Base-by-base conservation (phyloP, 2,797 vertebrate genomes). In the Thunnus albacares region DNA sequence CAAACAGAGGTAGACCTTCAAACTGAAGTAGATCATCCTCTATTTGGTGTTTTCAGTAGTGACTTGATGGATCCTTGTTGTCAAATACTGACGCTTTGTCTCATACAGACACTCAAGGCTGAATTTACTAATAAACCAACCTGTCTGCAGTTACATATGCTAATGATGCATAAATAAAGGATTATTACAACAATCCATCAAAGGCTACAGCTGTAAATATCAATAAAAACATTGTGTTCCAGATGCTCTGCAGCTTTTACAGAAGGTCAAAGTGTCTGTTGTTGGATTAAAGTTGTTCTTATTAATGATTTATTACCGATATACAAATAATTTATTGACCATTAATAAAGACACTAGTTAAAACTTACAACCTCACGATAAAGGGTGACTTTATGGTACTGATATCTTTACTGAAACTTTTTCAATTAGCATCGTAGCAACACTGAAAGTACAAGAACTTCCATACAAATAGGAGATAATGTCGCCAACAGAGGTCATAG, bases 391-490 rank as follows among this genome's bases (percentile, higher is more conserved):
- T 24, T 24, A 24, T 24, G 24, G 24, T 24, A 24, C 24, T 1
- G 24, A 24, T 24, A 24, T 24, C 24, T 24, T 24, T 24, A 24
- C 24, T 24, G 24, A 24, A 24, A 24, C 24, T 24, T 24, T 24
- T 24, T 24, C 24, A 24, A 24, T 24, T 24, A 24, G 24, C 24
- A 24, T 24, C 24, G 24, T 24, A 24, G 24, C 1, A 24, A 30
- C 28, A 30, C 28, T 30, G 1, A 45, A 26, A 33, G 35, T 12
- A n/a, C 1, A 13, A 56, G 24, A 5, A n/a, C 10, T 24, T 15
- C 55, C 14, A 2, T 22, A 13, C 64, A 52, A 30, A 67, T 22
- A 68, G 56, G 70, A 58, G 45, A 49, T 65, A 11, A 49, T 24
- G 14, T 43, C 38, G 4, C 28, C 28, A 30, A 14, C 15, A 51